phyloP scores from a whole-genome alignment of 2,888 invertebrate genomes.

The Horisme vitalbata region DNA sequence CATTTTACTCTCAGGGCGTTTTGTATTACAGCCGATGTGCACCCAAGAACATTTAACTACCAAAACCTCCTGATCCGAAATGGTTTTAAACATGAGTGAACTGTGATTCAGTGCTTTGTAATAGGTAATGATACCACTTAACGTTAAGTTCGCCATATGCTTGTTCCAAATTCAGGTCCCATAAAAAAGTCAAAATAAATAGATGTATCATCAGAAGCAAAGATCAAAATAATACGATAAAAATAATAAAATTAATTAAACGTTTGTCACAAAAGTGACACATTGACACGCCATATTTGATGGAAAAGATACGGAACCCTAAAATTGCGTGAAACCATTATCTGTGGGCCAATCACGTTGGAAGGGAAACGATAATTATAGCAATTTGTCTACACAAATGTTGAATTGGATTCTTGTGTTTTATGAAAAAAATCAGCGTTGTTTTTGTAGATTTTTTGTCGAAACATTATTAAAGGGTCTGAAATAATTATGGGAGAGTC shows the following conservation, averaged over 20 bases:
- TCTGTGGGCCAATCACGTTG: conserved; percentile 45
- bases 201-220: conserved; percentile 1
- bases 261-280: conserved; percentile 59
- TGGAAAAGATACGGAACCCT: conserved; percentile 54
- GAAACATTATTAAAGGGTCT: too few species aligned
- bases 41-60: too few species aligned
- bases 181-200: too few species aligned
- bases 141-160: too few species aligned
- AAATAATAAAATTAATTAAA: conserved; percentile 54
- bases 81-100: too few species aligned
- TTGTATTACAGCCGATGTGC: too few species aligned
- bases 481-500: too few species aligned
- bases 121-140: too few species aligned
- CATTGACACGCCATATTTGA: conserved; percentile 55
- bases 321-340: conserved; percentile 60
- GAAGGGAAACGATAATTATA: conserved; percentile 59
- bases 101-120: too few species aligned
- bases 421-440: conserved; percentile 15
- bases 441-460: conserved; percentile 2
- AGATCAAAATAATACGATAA: conserved; percentile 30
- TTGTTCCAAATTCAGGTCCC: too few species aligned
- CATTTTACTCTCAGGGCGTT: too few species aligned
- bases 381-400: conserved; percentile 63
- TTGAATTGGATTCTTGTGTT: conserved; percentile 33
- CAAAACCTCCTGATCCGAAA: too few species aligned